These are phyloP conservation scores for Gadus macrocephalus DNA, from an alignment of 2,113 vertebrate genomes.

Conservation along the genomic window DNA sequence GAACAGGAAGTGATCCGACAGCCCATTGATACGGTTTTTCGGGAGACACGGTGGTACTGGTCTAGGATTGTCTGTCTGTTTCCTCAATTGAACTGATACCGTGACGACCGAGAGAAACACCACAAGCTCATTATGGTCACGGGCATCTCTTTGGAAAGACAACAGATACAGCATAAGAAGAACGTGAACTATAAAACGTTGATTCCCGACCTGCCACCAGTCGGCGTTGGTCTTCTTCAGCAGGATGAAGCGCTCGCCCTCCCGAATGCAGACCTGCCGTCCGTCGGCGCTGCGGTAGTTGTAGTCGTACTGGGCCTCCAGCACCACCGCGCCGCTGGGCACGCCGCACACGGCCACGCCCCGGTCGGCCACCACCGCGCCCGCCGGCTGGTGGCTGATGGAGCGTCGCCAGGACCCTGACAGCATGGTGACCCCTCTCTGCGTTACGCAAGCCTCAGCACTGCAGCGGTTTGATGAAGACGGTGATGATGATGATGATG, in stretches of 20 bases:
- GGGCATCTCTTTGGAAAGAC: too few relatives aligned
- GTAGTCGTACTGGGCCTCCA: constrained; percentile 82
- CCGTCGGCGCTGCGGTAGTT: constrained; percentile 78
- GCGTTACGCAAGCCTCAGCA: constrained; percentile 41
- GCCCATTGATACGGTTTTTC: too few relatives aligned
- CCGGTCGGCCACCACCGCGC: constrained; percentile 12
- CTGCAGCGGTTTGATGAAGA: constrained; percentile 15
- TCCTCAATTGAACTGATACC: too few relatives aligned
- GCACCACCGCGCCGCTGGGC: constrained; percentile 63
- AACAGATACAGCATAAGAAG: background rate
- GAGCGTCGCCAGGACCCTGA: constrained; percentile 70
- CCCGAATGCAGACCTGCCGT: constrained; percentile 75
- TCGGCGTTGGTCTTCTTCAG: constrained; percentile 82
- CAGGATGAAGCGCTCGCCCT: constrained; percentile 85
- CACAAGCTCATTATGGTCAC: too few relatives aligned
- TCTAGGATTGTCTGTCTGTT: too few relatives aligned
- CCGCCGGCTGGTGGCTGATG: constrained; percentile 42
- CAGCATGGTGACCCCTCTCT: constrained; percentile 69
- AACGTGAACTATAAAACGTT: too few relatives aligned
- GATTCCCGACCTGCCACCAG: constrained; percentile 81
- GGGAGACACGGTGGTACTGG: too few relatives aligned
- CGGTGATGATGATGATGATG: constrained; percentile 11
- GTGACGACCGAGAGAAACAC: too few relatives aligned
- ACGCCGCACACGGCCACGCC: constrained; percentile 53
- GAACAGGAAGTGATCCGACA: too few relatives aligned